Percentiles rank a stretch among this genome's conserved stretches.
phyloP scores from a whole-genome alignment of 2,797 vertebrate genomes.

The Microctenopoma stevenorrisi region DNA sequence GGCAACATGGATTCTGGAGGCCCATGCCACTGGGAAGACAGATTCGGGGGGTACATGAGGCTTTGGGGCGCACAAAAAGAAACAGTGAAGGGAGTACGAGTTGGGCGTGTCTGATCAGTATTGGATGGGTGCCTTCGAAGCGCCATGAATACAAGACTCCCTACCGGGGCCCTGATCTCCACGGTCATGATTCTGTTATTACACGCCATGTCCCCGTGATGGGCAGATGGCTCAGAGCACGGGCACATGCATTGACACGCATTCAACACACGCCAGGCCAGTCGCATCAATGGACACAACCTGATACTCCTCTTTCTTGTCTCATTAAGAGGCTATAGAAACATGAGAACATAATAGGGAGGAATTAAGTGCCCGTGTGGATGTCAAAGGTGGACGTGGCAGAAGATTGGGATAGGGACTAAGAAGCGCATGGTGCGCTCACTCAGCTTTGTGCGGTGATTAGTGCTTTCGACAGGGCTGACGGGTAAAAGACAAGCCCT shows the following conservation, averaged over 20 bases:
- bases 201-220: constrained; percentile 92
- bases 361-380: constrained; percentile 98
- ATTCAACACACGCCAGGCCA: constrained; percentile 74
- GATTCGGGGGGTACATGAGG: constrained; percentile 41
- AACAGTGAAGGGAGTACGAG: constrained; percentile 62
- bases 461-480: constrained; percentile 74
- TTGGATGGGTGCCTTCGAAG: constrained; percentile 92
- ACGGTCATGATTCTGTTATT: constrained; percentile 96
- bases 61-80: constrained; percentile 60
- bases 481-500: constrained; percentile 82
- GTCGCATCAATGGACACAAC: constrained; percentile 94
- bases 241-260: constrained; percentile 91
- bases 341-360: constrained; percentile 96
- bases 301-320: constrained; percentile 94
- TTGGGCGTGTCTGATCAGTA: constrained; percentile 90
- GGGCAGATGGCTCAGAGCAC: constrained; percentile 94
- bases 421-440: constrained; percentile 71
- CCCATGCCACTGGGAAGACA: constrained; percentile 57
- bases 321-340: constrained; percentile 92
- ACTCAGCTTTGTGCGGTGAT: constrained; percentile 77
- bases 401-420: constrained; percentile 73
- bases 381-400: constrained; percentile 79
- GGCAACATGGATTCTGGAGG: constrained; percentile 87
- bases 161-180: constrained; percentile 85
- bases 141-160: constrained; percentile 96